These are phyloP conservation scores for Lasioglossum lativentre DNA, from an alignment of 2,888 invertebrate genomes.

Conservation along the genomic window DNA sequence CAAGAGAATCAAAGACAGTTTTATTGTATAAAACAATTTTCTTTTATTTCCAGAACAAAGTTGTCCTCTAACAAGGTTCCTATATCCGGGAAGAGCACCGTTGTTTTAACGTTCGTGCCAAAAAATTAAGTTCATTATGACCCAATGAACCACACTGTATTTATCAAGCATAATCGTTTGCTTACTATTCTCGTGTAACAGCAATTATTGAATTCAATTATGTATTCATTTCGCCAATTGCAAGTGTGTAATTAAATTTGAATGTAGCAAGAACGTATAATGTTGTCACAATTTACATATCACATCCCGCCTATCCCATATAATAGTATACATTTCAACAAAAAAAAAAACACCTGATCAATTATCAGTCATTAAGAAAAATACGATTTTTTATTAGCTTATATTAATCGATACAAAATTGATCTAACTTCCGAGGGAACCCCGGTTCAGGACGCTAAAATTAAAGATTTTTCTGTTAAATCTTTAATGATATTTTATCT, in stretches of 20 bases:
- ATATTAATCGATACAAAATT: background rate
- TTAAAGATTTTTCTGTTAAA: background rate
- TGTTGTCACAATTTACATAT: background rate
- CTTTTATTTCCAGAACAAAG: slow-evolving; percentile 85
- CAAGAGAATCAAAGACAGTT: background rate
- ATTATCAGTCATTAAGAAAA: slow-evolving; percentile 1
- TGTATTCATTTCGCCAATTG: slow-evolving; percentile 37
- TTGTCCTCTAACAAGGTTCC: slow-evolving; percentile 86
- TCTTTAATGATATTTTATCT: background rate
- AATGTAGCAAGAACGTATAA: slow-evolving; percentile 39
- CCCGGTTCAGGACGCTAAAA: background rate
- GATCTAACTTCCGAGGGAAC: background rate
- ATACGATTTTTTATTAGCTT: background rate
- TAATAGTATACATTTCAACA: background rate
- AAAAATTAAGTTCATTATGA: slow-evolving; percentile 72
- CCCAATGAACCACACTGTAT: background rate
- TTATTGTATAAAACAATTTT: slow-evolving; percentile 7
- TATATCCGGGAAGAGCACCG: slow-evolving; percentile 88
- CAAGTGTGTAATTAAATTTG: slow-evolving; percentile 62
- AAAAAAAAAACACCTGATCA: background rate
- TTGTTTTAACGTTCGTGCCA: slow-evolving; percentile 90
- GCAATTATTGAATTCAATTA: slow-evolving; percentile 48
- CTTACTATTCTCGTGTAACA: slow-evolving; percentile 22
- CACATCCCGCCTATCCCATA: background rate
- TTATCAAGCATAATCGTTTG: slow-evolving; percentile 2